Conservation (phyloP, 2,797 vertebrate genomes). For the Enteromius treurensis region DNA sequence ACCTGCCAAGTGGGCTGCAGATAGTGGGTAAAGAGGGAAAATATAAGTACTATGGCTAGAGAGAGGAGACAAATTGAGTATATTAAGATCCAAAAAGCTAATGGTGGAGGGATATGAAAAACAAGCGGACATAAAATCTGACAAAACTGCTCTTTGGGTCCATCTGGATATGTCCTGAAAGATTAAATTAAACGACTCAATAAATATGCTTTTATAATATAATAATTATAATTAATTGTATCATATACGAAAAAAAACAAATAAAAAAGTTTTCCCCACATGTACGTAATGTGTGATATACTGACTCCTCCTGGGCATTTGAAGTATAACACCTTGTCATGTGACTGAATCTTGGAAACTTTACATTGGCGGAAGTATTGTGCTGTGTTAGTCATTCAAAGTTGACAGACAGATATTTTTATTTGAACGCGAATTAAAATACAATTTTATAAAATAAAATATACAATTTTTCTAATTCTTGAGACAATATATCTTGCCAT, state of each 20-base stretch:
- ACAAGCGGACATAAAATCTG: background rate
- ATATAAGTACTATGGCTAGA: background rate
- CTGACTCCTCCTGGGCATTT: conserved; percentile 55
- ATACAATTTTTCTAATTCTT: background rate
- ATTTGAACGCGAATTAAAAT: background rate
- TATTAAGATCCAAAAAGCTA: background rate
- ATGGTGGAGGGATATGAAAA: background rate
- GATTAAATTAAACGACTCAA: background rate
- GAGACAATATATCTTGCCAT: background rate
- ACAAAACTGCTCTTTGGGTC: background rate
- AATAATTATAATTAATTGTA: background rate
- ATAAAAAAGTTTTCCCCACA: background rate
- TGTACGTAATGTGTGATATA: conserved; percentile 2
- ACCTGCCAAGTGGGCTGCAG: background rate
- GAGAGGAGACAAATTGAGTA: background rate
- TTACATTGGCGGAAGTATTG: background rate
- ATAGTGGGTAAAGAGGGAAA: background rate
- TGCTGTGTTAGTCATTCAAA: no score
- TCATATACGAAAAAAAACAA: background rate
- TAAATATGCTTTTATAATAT: background rate
- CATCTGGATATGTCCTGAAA: background rate
- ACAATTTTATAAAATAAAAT: background rate
- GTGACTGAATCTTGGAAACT: background rate
- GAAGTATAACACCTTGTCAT: background rate
- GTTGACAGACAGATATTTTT: background rate